Evolutionary conservation across 2,113 vertebrate species (phyloP).

Genomic region (Hemicordylus capensis): DNA sequence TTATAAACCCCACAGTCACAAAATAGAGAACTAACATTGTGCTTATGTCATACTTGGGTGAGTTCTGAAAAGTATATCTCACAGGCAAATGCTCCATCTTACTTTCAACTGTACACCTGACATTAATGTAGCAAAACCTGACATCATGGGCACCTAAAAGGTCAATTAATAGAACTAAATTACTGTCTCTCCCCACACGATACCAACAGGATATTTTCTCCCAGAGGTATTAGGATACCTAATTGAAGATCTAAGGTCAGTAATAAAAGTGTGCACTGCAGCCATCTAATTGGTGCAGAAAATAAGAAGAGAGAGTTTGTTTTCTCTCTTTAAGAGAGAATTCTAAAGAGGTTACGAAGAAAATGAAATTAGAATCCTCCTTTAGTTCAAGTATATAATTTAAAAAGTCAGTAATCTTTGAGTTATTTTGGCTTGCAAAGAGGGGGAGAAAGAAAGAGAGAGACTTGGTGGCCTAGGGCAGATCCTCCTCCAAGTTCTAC

Average conservation of each 20-base stretch:
- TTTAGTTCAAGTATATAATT: neutral
- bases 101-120: neutral
- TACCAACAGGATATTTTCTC: neutral
- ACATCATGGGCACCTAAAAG: neutral
- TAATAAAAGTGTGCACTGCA: neutral
- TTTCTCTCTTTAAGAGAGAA: neutral
- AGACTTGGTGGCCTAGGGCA: neutral
- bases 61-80: neutral
- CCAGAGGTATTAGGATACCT: conserved; percentile 14
- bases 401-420: neutral
- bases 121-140: neutral
- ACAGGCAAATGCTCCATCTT: neutral
- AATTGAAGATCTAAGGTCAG: conserved; percentile 30
- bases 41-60: neutral
- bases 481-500: conserved; percentile 30
- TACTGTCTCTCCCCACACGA: neutral
- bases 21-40: neutral
- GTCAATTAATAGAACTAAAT: conserved; percentile 13
- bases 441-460: neutral
- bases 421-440: neutral
- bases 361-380: neutral
- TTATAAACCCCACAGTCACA: neutral
- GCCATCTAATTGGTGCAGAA: conserved; percentile 4
- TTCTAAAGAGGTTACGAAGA: neutral
- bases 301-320: conserved; percentile 31